Conservation (phyloP, 1,140 invertebrate genomes). For the Ostrea denselamellosa region DNA sequence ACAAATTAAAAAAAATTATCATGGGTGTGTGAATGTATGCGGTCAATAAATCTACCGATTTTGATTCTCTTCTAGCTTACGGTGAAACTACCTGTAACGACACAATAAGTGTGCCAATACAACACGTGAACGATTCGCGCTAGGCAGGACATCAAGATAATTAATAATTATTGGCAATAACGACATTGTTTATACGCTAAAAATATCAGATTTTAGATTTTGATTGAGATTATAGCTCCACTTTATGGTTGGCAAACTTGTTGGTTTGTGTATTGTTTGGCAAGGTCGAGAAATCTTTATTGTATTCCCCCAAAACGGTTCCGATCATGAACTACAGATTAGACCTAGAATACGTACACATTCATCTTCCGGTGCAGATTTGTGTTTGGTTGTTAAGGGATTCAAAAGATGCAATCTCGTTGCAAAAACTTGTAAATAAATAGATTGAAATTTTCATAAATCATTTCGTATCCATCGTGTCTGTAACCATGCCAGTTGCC, state of each 20-base stretch:
- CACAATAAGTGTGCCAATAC: neutral
- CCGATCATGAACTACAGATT: neutral
- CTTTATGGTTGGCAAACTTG: neutral
- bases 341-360: neutral
- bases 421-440: neutral
- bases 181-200: slow-evolving; percentile 9
- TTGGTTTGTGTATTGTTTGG: neutral
- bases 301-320: neutral
- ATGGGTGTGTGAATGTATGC: no score
- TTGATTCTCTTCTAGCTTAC: neutral
- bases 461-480: neutral
- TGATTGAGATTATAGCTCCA: slow-evolving; percentile 1
- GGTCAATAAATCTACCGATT: neutral
- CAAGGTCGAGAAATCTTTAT: neutral
- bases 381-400: slow-evolving; percentile 30
- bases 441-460: slow-evolving; percentile 3
- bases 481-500: neutral
- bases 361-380: neutral
- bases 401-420: slow-evolving; percentile 10
- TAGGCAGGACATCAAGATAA: neutral
- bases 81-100: neutral
- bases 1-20: no score
- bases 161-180: slow-evolving; percentile 10
- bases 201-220: slow-evolving; percentile 22
- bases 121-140: neutral